Conservation (phyloP, 1,140 invertebrate genomes). For the Cylas formicarius region DNA sequence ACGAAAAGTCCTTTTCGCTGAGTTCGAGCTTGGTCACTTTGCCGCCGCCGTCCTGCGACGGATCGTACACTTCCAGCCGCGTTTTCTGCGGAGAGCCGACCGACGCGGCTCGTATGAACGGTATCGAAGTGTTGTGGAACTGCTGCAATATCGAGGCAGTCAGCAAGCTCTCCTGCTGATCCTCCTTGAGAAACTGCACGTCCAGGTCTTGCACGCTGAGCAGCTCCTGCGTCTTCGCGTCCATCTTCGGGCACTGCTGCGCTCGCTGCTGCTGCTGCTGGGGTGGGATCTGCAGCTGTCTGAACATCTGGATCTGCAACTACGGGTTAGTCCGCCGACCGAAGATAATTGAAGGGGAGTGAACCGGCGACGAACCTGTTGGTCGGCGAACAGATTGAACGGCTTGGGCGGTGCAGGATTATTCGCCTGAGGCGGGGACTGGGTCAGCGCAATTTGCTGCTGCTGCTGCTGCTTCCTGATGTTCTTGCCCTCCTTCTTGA, state of each 20-base stretch:
- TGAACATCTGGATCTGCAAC: constrained; percentile 26
- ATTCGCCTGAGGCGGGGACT: constrained; percentile 25
- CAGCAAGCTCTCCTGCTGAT: constrained; percentile 32
- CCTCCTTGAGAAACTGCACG: constrained; percentile 30
- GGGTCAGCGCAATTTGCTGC: constrained; percentile 37
- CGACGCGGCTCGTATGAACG: constrained; percentile 24
- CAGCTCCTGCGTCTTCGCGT: constrained; percentile 15
- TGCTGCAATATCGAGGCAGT: constrained; percentile 39
- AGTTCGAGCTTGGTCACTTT: constrained; percentile 30
- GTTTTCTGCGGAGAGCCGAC: constrained; percentile 35
- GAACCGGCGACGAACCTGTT: constrained; percentile 10
- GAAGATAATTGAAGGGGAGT: neutral
- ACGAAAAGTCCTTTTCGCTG: constrained; percentile 28
- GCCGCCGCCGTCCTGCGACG: constrained; percentile 18
- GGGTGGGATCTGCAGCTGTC: constrained; percentile 26
- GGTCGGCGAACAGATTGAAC: constrained; percentile 22
- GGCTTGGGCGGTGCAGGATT: constrained; percentile 19
- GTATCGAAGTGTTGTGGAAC: constrained; percentile 32
- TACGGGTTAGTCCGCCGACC: neutral
- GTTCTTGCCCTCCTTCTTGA: constrained; percentile 68
- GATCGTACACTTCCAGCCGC: constrained; percentile 30
- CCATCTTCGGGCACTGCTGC: constrained; percentile 7
- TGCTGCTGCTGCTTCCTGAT: constrained; percentile 43
- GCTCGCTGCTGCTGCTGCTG: constrained; percentile 7
- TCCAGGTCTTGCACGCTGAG: constrained; percentile 23